Evolutionary conservation across 2,888 invertebrate genomes (phyloP).

Genomic region (Argyresthia goedartella): DNA sequence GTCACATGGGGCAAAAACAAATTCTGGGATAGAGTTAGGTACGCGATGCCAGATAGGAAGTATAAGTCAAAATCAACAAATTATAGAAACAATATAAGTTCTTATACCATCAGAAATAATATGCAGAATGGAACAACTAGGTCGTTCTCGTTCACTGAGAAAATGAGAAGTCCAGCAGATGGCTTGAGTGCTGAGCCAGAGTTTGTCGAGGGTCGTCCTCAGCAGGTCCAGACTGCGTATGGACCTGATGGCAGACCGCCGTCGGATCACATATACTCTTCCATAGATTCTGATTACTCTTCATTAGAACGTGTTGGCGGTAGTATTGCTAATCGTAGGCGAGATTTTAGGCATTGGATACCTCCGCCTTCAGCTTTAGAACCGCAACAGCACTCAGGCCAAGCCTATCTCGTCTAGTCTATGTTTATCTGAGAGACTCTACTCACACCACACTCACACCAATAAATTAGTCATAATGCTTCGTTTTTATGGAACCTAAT

Average conservation of each 20-base stretch:
- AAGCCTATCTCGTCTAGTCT: conserved; percentile 67
- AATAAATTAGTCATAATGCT: conserved; percentile 49
- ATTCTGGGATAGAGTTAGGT: conserved; percentile 94
- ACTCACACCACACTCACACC: conserved; percentile 24
- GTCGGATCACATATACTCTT: conserved; percentile 91
- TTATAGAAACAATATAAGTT: conserved; percentile 85
- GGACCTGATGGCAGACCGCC: conserved; percentile 77
- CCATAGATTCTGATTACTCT: conserved; percentile 91
- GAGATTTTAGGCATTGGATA: conserved; percentile 59
- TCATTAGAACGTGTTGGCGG: conserved; percentile 80
- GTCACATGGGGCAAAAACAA: conserved; percentile 90
- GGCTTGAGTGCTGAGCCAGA: conserved; percentile 76
- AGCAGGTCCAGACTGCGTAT: conserved; percentile 50
- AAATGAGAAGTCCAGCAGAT: conserved; percentile 47
- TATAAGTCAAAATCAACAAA: conserved; percentile 60
- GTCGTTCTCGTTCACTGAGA: conserved; percentile 71
- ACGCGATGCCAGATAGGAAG: conserved; percentile 85
- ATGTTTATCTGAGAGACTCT: conserved; percentile 33
- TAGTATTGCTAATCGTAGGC: conserved; percentile 44
- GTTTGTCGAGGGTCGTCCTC: conserved; percentile 42
- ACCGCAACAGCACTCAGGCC: conserved; percentile 50
- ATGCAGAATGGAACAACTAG: conserved; percentile 72
- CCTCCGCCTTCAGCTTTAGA: conserved; percentile 57
- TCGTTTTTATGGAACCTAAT: conserved; percentile 50
- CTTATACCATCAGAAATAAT: conserved; percentile 80